Evolutionary conservation across 2,888 invertebrate species (phyloP).

Genomic region (Cyaniris semiargus): DNA sequence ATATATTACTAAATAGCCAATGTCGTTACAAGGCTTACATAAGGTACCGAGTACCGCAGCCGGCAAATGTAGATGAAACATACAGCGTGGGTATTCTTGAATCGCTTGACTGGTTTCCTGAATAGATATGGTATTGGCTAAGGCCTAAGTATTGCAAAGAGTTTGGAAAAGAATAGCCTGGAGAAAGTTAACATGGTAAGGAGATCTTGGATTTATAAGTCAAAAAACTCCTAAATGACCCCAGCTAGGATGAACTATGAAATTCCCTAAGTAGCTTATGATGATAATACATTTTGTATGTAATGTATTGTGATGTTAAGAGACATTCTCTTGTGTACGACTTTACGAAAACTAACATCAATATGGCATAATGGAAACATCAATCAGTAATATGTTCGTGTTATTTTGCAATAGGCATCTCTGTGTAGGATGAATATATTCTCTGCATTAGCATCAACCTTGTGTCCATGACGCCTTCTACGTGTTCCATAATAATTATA

Average conservation of each 20-base stretch:
- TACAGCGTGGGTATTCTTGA: slow-evolving; percentile 38
- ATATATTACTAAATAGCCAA: slow-evolving; percentile 54
- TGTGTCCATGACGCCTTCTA: slow-evolving; percentile 41
- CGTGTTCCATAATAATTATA: slow-evolving; percentile 20
- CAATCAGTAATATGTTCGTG: slow-evolving; percentile 14
- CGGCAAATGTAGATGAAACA: slow-evolving; percentile 49
- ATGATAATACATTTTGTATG: no score
- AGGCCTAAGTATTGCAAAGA: background rate
- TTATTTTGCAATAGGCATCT: slow-evolving; percentile 39
- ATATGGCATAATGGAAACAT: slow-evolving; percentile 10
- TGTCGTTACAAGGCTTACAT: slow-evolving; percentile 63
- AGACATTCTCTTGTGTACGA: slow-evolving; percentile 1
- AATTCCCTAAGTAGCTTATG: no score
- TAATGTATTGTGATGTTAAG: background rate
- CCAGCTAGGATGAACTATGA: no score
- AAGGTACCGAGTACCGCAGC: slow-evolving; percentile 58
- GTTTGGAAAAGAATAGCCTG: background rate
- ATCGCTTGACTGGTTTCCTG: slow-evolving; percentile 33
- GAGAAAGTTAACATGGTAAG: background rate
- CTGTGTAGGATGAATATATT: slow-evolving; percentile 68
- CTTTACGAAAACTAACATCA: slow-evolving; percentile 8
- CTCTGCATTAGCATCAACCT: slow-evolving; percentile 54
- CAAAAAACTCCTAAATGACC: background rate
- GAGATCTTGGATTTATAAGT: background rate
- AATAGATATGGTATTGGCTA: background rate